Conservation (phyloP, 2,797 vertebrate species). For the Megaceryle alcyon region DNA sequence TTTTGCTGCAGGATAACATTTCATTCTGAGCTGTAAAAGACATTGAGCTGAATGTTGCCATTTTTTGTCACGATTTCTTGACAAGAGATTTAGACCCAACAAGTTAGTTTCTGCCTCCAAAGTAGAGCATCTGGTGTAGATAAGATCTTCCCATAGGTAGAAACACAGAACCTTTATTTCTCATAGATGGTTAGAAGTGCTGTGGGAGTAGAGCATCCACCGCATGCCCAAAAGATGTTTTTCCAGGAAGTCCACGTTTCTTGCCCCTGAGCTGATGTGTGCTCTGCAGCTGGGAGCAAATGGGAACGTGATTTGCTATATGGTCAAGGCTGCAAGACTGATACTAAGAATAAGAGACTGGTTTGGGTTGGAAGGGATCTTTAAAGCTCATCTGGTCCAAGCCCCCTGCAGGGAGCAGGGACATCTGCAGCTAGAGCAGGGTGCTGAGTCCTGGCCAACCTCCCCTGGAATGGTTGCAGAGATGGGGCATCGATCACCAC, state of each 20-base stretch:
- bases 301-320: not conserved
- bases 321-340: not conserved
- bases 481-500: not conserved
- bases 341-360: not conserved
- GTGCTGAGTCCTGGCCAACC: no score
- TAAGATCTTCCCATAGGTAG: not conserved
- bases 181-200: not conserved
- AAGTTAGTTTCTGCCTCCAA: not conserved
- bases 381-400: no score
- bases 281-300: not conserved
- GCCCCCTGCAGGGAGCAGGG: no score
- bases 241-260: not conserved
- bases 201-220: not conserved
- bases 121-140: rapidly evolving
- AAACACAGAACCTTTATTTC: not conserved
- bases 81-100: not conserved
- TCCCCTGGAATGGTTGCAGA: no score
- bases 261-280: not conserved
- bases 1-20: not conserved
- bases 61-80: not conserved
- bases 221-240: not conserved
- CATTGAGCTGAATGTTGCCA: not conserved
- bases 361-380: no score
- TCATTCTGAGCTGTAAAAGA: not conserved
- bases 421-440: no score